A percentile compares a stretch with the other conserved stretches of the same genome.
Evolutionary conservation across 2,888 invertebrate genomes (phyloP).

Genomic region (Sipha maydis): DNA sequence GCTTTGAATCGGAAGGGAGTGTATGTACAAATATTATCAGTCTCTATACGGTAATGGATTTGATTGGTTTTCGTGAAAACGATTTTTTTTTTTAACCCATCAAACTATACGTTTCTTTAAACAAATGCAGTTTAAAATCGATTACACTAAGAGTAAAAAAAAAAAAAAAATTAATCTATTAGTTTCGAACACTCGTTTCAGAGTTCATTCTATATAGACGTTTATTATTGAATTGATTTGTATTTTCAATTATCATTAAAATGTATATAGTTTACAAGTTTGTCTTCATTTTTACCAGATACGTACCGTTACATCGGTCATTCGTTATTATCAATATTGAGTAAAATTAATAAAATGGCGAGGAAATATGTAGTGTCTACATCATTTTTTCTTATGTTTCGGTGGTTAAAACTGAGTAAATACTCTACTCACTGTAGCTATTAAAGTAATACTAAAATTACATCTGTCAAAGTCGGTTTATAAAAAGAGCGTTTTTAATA

Average conservation of each 20-base stretch:
- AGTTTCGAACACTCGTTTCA: not conserved
- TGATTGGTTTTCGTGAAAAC: conserved; percentile 9
- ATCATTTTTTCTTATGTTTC: no score
- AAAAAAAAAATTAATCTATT: not conserved
- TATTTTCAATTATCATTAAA: not conserved
- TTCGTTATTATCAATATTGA: no score
- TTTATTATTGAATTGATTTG: not conserved
- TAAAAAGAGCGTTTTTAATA: no score
- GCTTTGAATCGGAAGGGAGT: not conserved
- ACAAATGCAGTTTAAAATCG: not conserved
- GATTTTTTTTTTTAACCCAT: not conserved
- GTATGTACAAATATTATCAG: not conserved
- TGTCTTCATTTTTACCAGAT: no score
- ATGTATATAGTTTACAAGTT: not conserved
- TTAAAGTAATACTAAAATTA: no score
- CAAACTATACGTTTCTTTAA: not conserved
- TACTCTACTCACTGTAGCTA: no score
- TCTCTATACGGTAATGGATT: not conserved
- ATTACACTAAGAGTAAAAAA: not conserved
- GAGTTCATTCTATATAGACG: no score
- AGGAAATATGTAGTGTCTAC: no score
- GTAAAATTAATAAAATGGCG: no score
- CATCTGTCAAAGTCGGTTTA: no score
- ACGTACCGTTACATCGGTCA: no score
- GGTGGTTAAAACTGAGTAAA: no score